phyloP scores from a whole-genome alignment of 2,797 vertebrate species.

The Nyctalus aviator region DNA sequence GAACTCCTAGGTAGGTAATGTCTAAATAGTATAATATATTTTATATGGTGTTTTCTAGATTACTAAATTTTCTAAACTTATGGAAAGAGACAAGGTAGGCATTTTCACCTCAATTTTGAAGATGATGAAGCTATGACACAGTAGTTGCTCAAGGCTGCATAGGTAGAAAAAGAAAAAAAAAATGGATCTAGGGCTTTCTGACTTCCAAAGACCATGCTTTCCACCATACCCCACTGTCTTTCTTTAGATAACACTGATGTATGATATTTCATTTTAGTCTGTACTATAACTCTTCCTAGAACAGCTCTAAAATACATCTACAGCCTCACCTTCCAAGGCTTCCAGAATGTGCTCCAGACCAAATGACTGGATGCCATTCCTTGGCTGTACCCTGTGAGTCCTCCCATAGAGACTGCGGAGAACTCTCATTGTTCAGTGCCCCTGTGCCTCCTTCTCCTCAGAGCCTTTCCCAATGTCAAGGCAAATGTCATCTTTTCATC shows the following conservation, averaged over 20 bases:
- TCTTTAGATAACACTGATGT: not conserved
- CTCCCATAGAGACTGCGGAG: not conserved
- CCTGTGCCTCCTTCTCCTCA: not conserved
- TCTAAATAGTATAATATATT: conserved; percentile 31
- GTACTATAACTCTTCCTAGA: not conserved
- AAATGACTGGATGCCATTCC: not conserved
- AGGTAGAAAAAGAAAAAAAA: conserved; percentile 28
- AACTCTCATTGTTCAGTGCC: not conserved
- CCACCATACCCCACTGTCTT: not conserved
- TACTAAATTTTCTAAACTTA: not conserved
- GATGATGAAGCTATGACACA: not conserved
- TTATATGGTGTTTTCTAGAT: conserved; percentile 3
- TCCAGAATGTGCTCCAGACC: not conserved
- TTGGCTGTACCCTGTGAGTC: not conserved
- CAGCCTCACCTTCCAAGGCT: not conserved
- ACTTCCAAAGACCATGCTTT: not conserved
- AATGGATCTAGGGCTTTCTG: not conserved
- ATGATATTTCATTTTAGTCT: not conserved
- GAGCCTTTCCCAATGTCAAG: not conserved
- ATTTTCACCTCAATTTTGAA: conserved; percentile 24
- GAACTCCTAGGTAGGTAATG: not conserved
- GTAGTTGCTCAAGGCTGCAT: not conserved
- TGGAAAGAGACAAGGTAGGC: not conserved
- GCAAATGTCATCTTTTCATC: not conserved
- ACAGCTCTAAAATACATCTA: not conserved